These are phyloP conservation scores for Gadopsis bispinosus DNA, from an alignment of 2,797 vertebrate species.

Conservation along the genomic window DNA sequence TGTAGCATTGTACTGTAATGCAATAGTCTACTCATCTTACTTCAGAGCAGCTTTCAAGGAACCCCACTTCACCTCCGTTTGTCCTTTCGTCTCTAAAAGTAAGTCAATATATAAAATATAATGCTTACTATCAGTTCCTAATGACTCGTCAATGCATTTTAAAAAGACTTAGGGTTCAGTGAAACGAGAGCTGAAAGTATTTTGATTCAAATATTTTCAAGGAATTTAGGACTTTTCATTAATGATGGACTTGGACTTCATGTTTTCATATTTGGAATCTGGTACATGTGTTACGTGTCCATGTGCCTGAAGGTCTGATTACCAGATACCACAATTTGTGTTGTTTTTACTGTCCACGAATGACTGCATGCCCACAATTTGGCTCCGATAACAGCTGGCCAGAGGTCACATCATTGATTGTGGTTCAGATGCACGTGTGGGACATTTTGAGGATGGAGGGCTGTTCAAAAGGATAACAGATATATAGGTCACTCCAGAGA, in stretches of 20 bases:
- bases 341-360: conserved; percentile 5
- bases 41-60: not conserved
- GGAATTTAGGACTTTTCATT: not conserved
- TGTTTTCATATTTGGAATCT: not conserved
- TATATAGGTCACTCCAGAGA: conserved; percentile 25
- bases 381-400: conserved; percentile 35
- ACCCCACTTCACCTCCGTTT: not conserved
- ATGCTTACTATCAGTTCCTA: not conserved
- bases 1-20: conserved; percentile 1
- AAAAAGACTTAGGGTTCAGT: not conserved
- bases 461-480: conserved; percentile 21
- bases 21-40: not conserved
- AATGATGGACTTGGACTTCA: not conserved
- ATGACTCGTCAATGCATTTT: not conserved
- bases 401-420: conserved; percentile 49
- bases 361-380: conserved; percentile 9
- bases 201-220: not conserved
- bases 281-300: not conserved
- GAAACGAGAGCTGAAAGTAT: not conserved
- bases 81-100: not conserved
- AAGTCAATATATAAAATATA: too few species aligned
- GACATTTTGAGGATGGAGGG: conserved; percentile 31
- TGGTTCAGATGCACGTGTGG: conserved; percentile 31
- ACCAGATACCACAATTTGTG: not conserved
- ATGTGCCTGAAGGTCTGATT: not conserved